Base-by-base conservation (phyloP, 1,140 invertebrate species). In the Temnothorax curvispinosus region DNA sequence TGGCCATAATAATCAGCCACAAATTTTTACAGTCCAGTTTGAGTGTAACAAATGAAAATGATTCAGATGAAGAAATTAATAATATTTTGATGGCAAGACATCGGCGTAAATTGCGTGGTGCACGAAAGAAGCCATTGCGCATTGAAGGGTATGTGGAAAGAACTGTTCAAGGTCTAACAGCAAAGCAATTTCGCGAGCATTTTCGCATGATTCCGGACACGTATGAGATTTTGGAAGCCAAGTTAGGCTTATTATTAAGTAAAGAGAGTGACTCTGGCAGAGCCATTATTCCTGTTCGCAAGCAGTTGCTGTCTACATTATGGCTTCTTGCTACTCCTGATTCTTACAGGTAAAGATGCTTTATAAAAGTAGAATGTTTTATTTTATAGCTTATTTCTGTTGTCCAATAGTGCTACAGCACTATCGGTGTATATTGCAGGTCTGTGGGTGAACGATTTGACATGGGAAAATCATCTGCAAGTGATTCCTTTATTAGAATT, bases 401-500 rank as follows among this genome's bases (percentile, higher is more conserved):
- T 64, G 60, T 64, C 35, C 15, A 64, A 6, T 35, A 67, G 8
- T n/a, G 21, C 7, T 41, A 11, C 18, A 27, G 27, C 27, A 27
- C 27, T 27, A 27, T 27, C 27, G 32, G 35, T 65, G 15, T 21
- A n/a, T 3, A 41, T 11, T 67, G 18, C 35, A 67, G 35, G 64
- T 64, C 27, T 64, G 38, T 41, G 6, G 62, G 32, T 64, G 62
- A 38, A 15, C 32, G 38, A 67, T 67, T 41, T 7, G 38, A 67
- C 8, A 44, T 65, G 15, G 64, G 64, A 8, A 65, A 65, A 41
- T 67, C 35, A 67, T 67, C 64, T 41, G 64, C 38, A 67, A 67
- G 3, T 67, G 38, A 67, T 67, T 67, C 64, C 18, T 67, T 67
- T 67, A 67, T 67, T 8, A 67, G 18, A 67, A 35, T 67, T 67